Evolutionary conservation across 2,888 invertebrate genomes (phyloP).

Genomic region (Athalia circularis): DNA sequence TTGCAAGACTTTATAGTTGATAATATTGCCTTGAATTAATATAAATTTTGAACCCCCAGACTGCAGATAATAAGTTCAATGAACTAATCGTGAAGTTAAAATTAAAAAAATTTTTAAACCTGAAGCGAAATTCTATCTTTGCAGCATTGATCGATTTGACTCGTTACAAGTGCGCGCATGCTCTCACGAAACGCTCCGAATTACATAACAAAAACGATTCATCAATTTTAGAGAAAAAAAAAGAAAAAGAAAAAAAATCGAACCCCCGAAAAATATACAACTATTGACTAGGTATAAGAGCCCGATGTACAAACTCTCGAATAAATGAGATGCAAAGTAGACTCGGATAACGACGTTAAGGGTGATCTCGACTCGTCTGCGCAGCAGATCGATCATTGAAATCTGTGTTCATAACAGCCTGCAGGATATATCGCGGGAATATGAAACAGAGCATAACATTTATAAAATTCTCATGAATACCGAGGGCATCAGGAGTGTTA

Average conservation of each 20-base stretch:
- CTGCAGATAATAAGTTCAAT: neutral
- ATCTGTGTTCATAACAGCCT: neutral
- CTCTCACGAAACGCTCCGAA: neutral
- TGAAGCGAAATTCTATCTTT: neutral
- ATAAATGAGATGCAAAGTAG: neutral
- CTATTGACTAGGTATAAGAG: neutral
- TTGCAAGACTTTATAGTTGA: too few species aligned
- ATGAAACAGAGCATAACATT: neutral
- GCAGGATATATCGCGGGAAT: neutral
- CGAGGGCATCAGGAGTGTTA: neutral
- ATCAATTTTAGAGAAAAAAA: constrained; percentile 12
- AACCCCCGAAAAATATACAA: neutral
- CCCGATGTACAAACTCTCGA: neutral
- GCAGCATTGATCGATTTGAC: constrained; percentile 1
- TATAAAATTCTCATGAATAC: constrained; percentile 9
- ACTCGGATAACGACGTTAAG: neutral
- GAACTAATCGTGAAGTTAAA: neutral
- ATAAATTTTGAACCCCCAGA: neutral
- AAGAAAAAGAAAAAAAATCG: too few species aligned
- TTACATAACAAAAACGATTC: neutral
- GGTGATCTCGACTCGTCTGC: neutral
- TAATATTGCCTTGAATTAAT: too few species aligned
- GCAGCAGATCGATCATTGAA: neutral
- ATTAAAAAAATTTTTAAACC: constrained; percentile 35
- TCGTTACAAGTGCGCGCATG: neutral